A percentile compares a stretch with the other conserved stretches of the same genome.
Evolutionary conservation across 2,113 vertebrate genomes (phyloP).

Genomic region (Crypturellus undulatus): DNA sequence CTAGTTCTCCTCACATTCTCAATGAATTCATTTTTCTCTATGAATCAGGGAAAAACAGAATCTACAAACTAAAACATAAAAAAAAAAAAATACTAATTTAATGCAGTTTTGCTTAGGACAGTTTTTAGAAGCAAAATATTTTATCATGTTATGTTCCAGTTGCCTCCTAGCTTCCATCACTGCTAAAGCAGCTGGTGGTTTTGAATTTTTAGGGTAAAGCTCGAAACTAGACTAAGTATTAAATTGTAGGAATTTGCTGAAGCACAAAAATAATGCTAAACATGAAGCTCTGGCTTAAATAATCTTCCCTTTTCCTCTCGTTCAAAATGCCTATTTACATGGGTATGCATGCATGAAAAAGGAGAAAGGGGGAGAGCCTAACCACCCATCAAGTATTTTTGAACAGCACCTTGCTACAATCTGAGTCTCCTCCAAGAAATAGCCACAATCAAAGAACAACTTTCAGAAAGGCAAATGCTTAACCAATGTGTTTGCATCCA

Average conservation of each 20-base stretch:
- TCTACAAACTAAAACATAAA: not conserved
- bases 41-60: not conserved
- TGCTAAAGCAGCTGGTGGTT: not conserved
- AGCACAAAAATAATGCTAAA: not conserved
- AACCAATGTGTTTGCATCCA: not conserved
- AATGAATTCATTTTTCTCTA: not conserved
- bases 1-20: not conserved
- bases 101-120: conserved; percentile 26
- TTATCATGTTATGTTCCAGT: not conserved
- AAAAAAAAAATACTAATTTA: not conserved
- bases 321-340: not conserved
- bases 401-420: not conserved
- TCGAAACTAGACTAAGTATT: not conserved
- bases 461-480: not conserved
- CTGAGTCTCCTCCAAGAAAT: not conserved
- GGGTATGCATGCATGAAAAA: not conserved
- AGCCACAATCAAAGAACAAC: not conserved
- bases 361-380: not conserved
- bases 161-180: not conserved
- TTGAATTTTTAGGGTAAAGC: not conserved
- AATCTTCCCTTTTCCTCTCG: not conserved
- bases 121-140: conserved; percentile 24
- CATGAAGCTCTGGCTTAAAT: not conserved
- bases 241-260: not conserved
- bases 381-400: not conserved